Percentiles rank a stretch among this genome's conserved stretches.
phyloP scores from a whole-genome alignment of 1,140 invertebrate genomes.

The Tetraneura akinire region DNA sequence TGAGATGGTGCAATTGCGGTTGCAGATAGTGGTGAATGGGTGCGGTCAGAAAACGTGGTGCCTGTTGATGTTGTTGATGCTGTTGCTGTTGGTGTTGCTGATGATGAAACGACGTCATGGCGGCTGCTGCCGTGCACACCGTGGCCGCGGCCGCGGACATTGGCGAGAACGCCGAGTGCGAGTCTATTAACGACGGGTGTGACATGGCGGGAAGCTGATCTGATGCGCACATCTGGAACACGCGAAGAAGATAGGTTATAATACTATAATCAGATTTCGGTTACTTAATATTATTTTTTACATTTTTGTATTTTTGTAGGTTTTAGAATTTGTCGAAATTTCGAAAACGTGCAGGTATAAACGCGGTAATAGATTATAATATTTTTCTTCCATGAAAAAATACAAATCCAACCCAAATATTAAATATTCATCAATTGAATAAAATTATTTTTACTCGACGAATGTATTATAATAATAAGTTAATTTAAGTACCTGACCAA shows the following conservation, averaged over 20 bases:
- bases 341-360: no score
- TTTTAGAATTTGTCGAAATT: no score
- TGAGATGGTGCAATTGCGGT: slow-evolving; percentile 34
- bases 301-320: no score
- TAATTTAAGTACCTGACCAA: no score
- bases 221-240: slow-evolving; percentile 37
- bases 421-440: no score
- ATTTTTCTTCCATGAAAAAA: no score
- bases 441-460: no score
- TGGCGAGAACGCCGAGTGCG: slow-evolving; percentile 46
- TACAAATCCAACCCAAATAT: no score
- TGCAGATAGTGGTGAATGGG: slow-evolving; percentile 43
- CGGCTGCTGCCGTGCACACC: slow-evolving; percentile 39
- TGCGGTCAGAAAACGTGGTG: slow-evolving; percentile 18
- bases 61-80: slow-evolving; percentile 14
- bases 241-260: background rate
- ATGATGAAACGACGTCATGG: slow-evolving; percentile 44
- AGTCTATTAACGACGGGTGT: slow-evolving; percentile 41
- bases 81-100: slow-evolving; percentile 17
- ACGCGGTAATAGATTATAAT: no score
- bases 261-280: no score
- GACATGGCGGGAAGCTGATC: slow-evolving; percentile 4
- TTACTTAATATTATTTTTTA: no score
- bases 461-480: no score
- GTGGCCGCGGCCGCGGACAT: slow-evolving; percentile 46